Percentiles rank a stretch among this genome's conserved stretches.
These are phyloP conservation scores for Scomber colias DNA, from an alignment of 2,113 vertebrate species.

Conservation along the genomic window DNA sequence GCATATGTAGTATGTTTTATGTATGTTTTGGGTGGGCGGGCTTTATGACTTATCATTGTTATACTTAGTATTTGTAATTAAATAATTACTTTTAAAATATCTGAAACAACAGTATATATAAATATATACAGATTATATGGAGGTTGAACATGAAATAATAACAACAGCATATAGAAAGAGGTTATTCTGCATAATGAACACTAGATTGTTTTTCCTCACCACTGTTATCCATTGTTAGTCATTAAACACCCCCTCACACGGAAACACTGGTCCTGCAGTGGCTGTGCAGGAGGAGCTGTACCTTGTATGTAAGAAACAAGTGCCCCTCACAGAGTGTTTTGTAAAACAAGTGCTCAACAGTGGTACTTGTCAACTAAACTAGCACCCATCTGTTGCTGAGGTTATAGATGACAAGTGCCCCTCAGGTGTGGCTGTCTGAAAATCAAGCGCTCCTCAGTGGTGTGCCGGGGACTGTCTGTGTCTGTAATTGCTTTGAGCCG, in stretches of 20 bases:
- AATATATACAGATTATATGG: no score
- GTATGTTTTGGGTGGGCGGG: no score
- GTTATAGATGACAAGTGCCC: conserved; percentile 75
- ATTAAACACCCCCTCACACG: neutral
- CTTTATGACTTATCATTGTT: no score
- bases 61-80: no score
- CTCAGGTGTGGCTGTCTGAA: conserved; percentile 74
- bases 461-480: conserved; percentile 61
- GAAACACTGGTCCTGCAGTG: conserved; percentile 3
- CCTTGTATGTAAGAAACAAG: conserved; percentile 36
- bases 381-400: conserved; percentile 58
- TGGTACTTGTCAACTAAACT: conserved; percentile 74
- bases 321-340: conserved; percentile 44
- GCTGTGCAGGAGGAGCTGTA: neutral
- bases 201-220: neutral
- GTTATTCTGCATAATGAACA: neutral
- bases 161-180: no score
- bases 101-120: no score
- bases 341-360: conserved; percentile 62
- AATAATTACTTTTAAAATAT: no score
- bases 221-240: neutral
- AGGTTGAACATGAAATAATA: no score
- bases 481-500: conserved; percentile 83
- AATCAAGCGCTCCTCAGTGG: conserved; percentile 73
- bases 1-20: no score